A percentile compares a stretch with the other conserved stretches of the same genome.
These are phyloP conservation scores for Bujurquina vittata DNA, from an alignment of 2,113 vertebrate genomes.

Conservation along the genomic window DNA sequence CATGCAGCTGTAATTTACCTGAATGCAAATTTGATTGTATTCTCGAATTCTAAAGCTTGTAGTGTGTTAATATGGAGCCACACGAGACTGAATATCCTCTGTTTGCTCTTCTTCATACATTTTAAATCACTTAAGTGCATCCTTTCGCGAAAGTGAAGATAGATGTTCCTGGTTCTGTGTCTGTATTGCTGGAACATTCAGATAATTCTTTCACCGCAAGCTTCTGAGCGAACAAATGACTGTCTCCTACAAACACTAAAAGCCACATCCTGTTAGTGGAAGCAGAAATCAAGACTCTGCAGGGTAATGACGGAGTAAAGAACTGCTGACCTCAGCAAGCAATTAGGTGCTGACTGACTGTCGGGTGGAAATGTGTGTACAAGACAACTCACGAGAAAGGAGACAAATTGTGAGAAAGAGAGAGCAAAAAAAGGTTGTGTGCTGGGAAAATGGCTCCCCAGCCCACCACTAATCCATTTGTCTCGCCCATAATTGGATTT, in stretches of 20 bases:
- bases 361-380: slow-evolving; percentile 17
- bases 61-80: not conserved
- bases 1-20: not conserved
- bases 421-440: slow-evolving; percentile 38
- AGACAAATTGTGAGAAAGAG: not conserved
- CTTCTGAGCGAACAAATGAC: slow-evolving; percentile 21
- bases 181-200: slow-evolving; percentile 7
- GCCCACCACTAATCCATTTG: slow-evolving; percentile 37
- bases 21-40: not conserved
- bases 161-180: slow-evolving; percentile 10
- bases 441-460: slow-evolving; percentile 43
- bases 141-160: not conserved
- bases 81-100: not conserved
- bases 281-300: slow-evolving; percentile 59
- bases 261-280: slow-evolving; percentile 57
- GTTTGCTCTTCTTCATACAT: not conserved
- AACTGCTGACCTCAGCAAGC: slow-evolving; percentile 67
- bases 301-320: slow-evolving; percentile 2
- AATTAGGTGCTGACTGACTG: slow-evolving; percentile 64
- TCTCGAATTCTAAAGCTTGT: not conserved
- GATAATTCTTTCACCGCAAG: not conserved
- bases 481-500: slow-evolving; percentile 70
- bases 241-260: slow-evolving; percentile 34
- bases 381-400: not conserved
- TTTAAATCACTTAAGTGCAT: not conserved